phyloP scores from a whole-genome alignment of 2,888 invertebrate species.

The Cryptosula pallasiana region DNA sequence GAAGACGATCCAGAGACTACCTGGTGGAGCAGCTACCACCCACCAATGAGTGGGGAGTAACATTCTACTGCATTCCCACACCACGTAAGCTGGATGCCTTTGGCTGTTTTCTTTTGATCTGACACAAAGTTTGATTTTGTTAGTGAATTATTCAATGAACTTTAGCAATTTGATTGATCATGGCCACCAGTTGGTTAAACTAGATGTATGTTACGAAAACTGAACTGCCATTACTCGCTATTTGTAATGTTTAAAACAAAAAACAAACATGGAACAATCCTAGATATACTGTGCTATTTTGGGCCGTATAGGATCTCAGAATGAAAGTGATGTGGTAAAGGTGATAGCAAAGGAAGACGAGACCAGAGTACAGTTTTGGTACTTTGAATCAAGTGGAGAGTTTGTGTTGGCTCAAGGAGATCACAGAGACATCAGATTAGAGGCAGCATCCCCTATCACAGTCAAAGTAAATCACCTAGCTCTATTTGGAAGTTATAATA shows the following conservation, averaged over 20 bases:
- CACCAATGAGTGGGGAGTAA: background rate
- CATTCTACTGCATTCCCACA: background rate
- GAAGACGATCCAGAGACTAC: background rate
- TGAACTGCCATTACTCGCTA: too few species aligned
- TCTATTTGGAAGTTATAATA: too few species aligned
- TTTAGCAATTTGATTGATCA: too few species aligned
- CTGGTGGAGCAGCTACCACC: constrained; percentile 22
- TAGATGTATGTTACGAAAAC: too few species aligned
- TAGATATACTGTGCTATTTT: too few species aligned
- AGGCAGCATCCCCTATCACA: background rate
- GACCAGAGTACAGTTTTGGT: background rate
- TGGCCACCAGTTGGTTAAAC: too few species aligned
- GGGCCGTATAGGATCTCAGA: background rate
- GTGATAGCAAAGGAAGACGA: background rate
- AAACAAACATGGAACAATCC: too few species aligned
- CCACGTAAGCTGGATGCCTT: constrained; percentile 18
- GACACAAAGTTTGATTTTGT: too few species aligned
- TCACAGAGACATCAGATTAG: background rate
- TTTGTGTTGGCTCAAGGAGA: background rate
- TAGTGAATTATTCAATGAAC: too few species aligned
- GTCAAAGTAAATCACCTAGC: background rate
- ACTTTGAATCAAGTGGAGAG: background rate
- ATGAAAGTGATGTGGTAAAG: constrained; percentile 10
- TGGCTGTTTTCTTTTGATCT: too few species aligned
- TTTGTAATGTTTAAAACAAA: too few species aligned